phyloP scores from a whole-genome alignment of 1,140 invertebrate species.

The Drosophila rufa region DNA sequence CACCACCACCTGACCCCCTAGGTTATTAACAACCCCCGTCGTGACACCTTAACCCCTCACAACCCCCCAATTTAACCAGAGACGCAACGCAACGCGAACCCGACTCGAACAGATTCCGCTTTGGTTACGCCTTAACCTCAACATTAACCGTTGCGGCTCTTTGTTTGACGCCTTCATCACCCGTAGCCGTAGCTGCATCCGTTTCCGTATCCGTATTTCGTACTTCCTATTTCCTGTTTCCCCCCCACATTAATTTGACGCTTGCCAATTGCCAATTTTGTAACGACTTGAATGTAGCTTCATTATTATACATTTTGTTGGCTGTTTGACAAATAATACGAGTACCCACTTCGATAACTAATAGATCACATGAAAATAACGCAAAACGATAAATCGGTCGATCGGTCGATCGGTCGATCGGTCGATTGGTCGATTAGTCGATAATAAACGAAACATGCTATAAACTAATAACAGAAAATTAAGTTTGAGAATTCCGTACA shows the following conservation, averaged over 20 bases:
- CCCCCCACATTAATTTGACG: conserved; percentile 38
- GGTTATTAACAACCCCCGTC: not conserved
- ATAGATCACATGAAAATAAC: conserved; percentile 55
- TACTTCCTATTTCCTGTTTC: conserved; percentile 8
- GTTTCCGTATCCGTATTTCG: conserved; percentile 24
- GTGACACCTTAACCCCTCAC: not conserved
- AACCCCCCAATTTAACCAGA: conserved; percentile 4
- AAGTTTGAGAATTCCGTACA: conserved; percentile 79
- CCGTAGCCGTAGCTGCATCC: conserved; percentile 16
- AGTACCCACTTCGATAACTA: conserved; percentile 59
- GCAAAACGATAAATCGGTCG: conserved; percentile 22
- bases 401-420: not conserved
- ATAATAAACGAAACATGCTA: conserved; percentile 57
- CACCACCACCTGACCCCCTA: not conserved
- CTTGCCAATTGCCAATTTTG: conserved; percentile 68
- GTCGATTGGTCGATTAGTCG: conserved; percentile 7
- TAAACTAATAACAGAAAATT: conserved; percentile 78
- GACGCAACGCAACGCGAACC: conserved; percentile 17
- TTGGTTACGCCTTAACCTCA: conserved; percentile 22
- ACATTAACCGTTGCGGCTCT: conserved; percentile 19
- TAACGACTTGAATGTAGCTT: conserved; percentile 74
- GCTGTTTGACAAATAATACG: conserved; percentile 77
- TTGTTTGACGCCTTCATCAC: conserved; percentile 27
- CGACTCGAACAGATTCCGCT: conserved; percentile 40
- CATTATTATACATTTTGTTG: conserved; percentile 82